Evolutionary conservation across 1,140 invertebrate genomes (phyloP).

Genomic region (Nymphalis io): DNA sequence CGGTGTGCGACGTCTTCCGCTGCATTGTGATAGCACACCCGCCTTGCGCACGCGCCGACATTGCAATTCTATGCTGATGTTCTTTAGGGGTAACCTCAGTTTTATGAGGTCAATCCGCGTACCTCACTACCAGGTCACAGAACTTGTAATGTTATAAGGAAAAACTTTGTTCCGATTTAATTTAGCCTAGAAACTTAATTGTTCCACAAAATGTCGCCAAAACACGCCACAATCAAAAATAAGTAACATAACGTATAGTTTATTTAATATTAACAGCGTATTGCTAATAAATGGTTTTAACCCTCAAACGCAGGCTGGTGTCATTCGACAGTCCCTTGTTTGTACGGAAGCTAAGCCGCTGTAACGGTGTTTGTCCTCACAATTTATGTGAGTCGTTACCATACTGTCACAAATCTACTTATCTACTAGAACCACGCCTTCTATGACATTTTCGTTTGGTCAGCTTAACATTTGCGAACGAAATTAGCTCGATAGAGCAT

Average conservation of each 20-base stretch:
- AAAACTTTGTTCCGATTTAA: slow-evolving; percentile 25
- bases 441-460: slow-evolving; percentile 49
- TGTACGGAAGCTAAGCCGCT: slow-evolving; percentile 73
- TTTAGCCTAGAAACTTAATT: slow-evolving; percentile 31
- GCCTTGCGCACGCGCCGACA: slow-evolving; percentile 64
- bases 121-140: slow-evolving; percentile 54
- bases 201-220: slow-evolving; percentile 19
- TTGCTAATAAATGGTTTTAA: slow-evolving; percentile 60
- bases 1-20: slow-evolving; percentile 70
- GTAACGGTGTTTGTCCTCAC: slow-evolving; percentile 72
- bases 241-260: slow-evolving; percentile 22
- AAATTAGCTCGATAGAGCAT: slow-evolving; percentile 35
- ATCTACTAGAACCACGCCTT: slow-evolving; percentile 75
- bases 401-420: slow-evolving; percentile 77
- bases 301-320: slow-evolving; percentile 57
- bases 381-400: slow-evolving; percentile 73
- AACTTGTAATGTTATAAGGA: slow-evolving; percentile 47
- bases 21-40: slow-evolving; percentile 67
- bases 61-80: slow-evolving; percentile 47
- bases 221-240: slow-evolving; percentile 24
- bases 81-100: slow-evolving; percentile 37
- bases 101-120: slow-evolving; percentile 52
- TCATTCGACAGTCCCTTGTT: slow-evolving; percentile 66
- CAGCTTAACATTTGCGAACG: slow-evolving; percentile 51
- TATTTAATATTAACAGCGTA: slow-evolving; percentile 45